phyloP scores from a whole-genome alignment of 2,113 vertebrate genomes.

The Perca schrenkii region DNA sequence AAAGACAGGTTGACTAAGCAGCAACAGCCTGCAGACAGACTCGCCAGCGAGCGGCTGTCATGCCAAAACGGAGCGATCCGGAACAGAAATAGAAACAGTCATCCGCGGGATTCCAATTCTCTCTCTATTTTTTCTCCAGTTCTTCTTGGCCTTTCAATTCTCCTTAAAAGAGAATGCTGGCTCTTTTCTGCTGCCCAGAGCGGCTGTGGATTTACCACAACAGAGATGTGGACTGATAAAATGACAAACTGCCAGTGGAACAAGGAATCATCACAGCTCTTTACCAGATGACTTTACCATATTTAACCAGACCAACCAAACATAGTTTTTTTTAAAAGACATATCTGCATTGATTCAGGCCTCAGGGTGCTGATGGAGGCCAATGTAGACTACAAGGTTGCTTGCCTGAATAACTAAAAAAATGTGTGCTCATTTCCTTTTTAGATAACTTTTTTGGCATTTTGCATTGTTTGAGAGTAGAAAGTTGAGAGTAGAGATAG shows the following conservation, averaged over 20 bases:
- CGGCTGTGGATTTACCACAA: conserved; percentile 38
- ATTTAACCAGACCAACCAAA: neutral
- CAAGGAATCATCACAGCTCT: conserved; percentile 14
- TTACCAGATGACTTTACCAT: neutral
- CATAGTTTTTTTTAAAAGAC: conserved; percentile 1
- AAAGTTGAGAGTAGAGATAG: neutral
- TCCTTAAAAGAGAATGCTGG: conserved; percentile 34
- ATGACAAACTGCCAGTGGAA: neutral
- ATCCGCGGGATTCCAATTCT: conserved; percentile 62
- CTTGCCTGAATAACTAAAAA: neutral
- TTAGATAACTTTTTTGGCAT: neutral
- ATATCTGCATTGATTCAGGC: neutral
- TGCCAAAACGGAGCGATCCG: conserved; percentile 61
- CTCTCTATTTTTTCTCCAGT: conserved; percentile 12
- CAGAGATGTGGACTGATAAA: neutral
- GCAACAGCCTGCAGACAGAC: conserved; percentile 68
- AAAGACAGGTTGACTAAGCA: conserved; percentile 70
- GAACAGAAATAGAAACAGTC: conserved; percentile 74
- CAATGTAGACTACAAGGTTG: neutral
- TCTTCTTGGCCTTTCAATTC: conserved; percentile 35
- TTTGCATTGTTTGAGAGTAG: neutral
- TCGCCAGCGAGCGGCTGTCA: conserved; percentile 41
- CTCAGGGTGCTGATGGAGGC: neutral
- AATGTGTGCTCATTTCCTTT: neutral
- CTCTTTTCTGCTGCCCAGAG: conserved; percentile 20